Conservation (phyloP, 2,797 vertebrate species). For the Diglossa cyanea region DNA sequence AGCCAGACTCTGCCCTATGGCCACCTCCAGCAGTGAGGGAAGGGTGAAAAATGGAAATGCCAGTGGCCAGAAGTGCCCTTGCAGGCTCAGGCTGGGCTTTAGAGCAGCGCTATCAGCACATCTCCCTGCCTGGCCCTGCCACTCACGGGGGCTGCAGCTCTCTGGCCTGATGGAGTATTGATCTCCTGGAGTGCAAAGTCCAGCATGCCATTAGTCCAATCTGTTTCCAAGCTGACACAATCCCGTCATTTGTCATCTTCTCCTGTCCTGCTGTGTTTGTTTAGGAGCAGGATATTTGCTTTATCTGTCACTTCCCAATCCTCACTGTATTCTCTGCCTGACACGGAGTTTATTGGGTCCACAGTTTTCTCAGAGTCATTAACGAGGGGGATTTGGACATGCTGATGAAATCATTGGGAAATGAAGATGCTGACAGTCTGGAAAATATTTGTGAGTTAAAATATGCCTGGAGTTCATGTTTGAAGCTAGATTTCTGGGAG, state of each 20-base stretch:
- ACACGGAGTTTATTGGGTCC: slow-evolving; percentile 26
- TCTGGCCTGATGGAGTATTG: slow-evolving; percentile 74
- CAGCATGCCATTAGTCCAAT: slow-evolving; percentile 75
- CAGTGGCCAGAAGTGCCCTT: accelerated
- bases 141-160: slow-evolving; percentile 55
- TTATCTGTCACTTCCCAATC: slow-evolving; percentile 72
- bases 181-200: slow-evolving; percentile 77
- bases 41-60: not conserved
- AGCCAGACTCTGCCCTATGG: accelerated
- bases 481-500: not conserved
- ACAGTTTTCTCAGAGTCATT: slow-evolving; percentile 50
- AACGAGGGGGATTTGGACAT: slow-evolving; percentile 33
- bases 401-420: not conserved
- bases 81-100: not conserved
- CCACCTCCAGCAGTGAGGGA: accelerated
- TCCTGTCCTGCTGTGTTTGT: slow-evolving; percentile 91
- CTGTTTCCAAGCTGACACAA: slow-evolving; percentile 79
- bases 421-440: not conserved
- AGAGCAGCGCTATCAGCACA: not conserved
- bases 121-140: slow-evolving; percentile 47
- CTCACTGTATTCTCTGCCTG: slow-evolving; percentile 48
- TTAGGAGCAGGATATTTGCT: slow-evolving; percentile 86
- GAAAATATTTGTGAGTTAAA: not conserved
- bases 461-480: not conserved
- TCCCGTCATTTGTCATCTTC: slow-evolving; percentile 89